A percentile compares a stretch with the other conserved stretches of the same genome.
phyloP scores from a whole-genome alignment of 2,888 invertebrate genomes.

The Fragum fragum region DNA sequence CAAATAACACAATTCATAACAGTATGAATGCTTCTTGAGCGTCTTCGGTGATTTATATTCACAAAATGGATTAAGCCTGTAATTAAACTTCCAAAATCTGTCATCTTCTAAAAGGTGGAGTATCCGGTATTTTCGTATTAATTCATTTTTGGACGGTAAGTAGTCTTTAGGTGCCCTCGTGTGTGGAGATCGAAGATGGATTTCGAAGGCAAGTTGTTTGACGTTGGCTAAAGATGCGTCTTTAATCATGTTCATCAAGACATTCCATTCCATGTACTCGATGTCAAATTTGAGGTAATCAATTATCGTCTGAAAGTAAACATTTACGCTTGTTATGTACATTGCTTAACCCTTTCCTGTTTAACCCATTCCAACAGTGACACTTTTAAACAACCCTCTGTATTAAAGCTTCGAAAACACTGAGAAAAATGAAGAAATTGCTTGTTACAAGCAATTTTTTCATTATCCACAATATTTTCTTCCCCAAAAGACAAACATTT shows the following conservation, averaged over 20 bases:
- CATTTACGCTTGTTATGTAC: too few relatives aligned
- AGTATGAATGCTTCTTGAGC: conserved; percentile 67
- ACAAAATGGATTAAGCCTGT: conserved; percentile 79
- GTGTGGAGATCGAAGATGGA: conserved; percentile 73
- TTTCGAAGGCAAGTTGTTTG: conserved; percentile 81
- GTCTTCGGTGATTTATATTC: conserved; percentile 69
- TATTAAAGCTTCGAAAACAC: too few relatives aligned
- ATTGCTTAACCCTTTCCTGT: too few relatives aligned
- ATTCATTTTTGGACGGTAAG: conserved; percentile 67
- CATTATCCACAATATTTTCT: too few relatives aligned
- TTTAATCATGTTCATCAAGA: conserved; percentile 69
- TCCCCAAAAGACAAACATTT: too few relatives aligned
- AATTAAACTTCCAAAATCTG: conserved; percentile 79
- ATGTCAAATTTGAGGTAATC: conserved; percentile 86
- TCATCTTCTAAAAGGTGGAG: conserved; percentile 69
- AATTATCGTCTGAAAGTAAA: conserved; percentile 79
- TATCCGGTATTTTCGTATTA: conserved; percentile 74
- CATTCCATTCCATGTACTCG: conserved; percentile 85
- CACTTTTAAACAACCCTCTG: too few relatives aligned
- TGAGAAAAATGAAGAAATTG: too few relatives aligned
- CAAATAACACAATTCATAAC: conserved; percentile 80
- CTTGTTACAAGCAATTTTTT: too few relatives aligned
- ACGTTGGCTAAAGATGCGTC: conserved; percentile 75
- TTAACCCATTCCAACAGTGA: too few relatives aligned
- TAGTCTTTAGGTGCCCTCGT: conserved; percentile 56